A percentile compares a stretch with the other conserved stretches of the same genome.
Conservation (phyloP, 2,797 vertebrate species). For the Xenentodon cancila region DNA sequence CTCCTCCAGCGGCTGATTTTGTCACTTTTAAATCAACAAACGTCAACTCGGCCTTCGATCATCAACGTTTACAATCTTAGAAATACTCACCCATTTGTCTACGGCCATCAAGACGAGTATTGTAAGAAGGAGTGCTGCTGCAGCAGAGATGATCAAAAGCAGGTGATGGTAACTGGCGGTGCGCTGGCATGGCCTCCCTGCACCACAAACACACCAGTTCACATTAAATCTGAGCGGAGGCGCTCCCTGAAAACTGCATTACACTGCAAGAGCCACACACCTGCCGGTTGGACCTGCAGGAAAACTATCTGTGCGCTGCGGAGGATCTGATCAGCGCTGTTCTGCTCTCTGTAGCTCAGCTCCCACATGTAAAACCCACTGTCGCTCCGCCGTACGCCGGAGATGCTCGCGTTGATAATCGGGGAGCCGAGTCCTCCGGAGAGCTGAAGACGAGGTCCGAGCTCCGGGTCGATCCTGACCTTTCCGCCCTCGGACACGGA, state of each 20-base stretch:
- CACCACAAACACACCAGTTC: constrained; percentile 31
- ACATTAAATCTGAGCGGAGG: background rate
- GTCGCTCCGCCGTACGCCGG: constrained; percentile 48
- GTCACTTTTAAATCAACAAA: too few species aligned
- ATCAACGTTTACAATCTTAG: background rate
- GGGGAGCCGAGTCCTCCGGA: constrained; percentile 20
- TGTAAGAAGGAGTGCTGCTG: constrained; percentile 60
- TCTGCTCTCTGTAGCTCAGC: constrained; percentile 44
- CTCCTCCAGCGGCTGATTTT: too few species aligned
- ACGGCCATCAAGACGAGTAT: constrained; percentile 46
- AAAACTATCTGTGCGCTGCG: constrained; percentile 34
- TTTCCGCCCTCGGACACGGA: constrained; percentile 29
- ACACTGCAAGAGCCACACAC: constrained; percentile 34
- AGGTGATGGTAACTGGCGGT: constrained; percentile 49
- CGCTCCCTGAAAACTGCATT: background rate
- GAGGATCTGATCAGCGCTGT: background rate
- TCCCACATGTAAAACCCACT: constrained; percentile 73
- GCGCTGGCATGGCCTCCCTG: constrained; percentile 59
- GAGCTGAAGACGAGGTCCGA: constrained; percentile 53
- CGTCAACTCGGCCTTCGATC: too few species aligned
- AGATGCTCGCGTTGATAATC: constrained; percentile 66
- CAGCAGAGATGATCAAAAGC: constrained; percentile 58
- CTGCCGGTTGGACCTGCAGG: constrained; percentile 63
- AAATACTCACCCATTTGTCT: constrained; percentile 69
- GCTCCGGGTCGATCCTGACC: constrained; percentile 18